Evolutionary conservation across 2,797 vertebrate genomes (phyloP).

Genomic region (Cossypha polioptera): DNA sequence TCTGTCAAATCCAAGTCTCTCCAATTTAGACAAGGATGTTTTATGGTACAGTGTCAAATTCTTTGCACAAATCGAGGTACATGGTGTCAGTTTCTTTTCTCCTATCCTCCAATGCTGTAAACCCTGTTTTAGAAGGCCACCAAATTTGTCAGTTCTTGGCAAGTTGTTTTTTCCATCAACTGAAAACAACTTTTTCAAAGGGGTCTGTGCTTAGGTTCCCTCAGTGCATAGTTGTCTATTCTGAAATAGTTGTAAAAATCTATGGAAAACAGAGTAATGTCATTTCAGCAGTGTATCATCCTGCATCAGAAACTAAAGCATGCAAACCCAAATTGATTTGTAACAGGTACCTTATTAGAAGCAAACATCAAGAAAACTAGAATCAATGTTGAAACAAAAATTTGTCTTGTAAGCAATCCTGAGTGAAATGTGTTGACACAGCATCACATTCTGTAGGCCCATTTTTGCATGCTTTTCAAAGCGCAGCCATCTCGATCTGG

Average conservation of each 20-base stretch:
- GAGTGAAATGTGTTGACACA: slow-evolving; percentile 99
- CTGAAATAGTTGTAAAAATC: slow-evolving; percentile 49
- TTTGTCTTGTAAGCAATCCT: slow-evolving; percentile 97
- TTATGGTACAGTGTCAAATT: neutral
- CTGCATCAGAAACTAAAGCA: slow-evolving; percentile 77
- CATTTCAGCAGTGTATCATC: slow-evolving; percentile 69
- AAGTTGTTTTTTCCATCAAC: neutral
- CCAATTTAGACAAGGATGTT: neutral
- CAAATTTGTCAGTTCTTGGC: neutral
- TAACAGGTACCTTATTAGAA: slow-evolving; percentile 87
- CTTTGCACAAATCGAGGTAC: neutral
- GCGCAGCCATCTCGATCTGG: slow-evolving; percentile 90
- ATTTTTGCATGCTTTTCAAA: slow-evolving; percentile 98
- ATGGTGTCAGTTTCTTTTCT: neutral
- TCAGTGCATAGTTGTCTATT: slow-evolving; percentile 26
- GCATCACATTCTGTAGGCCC: slow-evolving; percentile 89
- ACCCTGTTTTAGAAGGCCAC: neutral
- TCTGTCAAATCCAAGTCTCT: neutral
- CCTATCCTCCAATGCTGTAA: neutral
- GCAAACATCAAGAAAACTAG: slow-evolving; percentile 83
- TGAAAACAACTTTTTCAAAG: slow-evolving; percentile 26
- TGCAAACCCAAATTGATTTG: slow-evolving; percentile 81
- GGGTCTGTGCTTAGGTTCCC: neutral
- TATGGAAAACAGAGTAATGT: slow-evolving; percentile 66
- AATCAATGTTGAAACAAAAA: slow-evolving; percentile 97